phyloP scores from a whole-genome alignment of 2,888 invertebrate species.

The Philereme vetulata region DNA sequence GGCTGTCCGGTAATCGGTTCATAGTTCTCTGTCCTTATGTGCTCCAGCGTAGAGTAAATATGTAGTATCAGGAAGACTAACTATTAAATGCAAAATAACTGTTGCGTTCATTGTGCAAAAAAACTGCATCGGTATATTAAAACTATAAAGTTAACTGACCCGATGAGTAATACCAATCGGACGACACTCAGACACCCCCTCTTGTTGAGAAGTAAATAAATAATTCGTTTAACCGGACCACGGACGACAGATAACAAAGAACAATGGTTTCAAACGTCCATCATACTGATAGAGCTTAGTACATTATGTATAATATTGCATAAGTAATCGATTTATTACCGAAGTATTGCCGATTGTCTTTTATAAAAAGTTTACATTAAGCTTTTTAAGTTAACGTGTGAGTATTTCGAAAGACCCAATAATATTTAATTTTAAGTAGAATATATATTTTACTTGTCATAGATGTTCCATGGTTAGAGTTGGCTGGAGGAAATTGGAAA shows the following conservation, averaged over 20 bases:
- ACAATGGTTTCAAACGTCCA: constrained; percentile 39
- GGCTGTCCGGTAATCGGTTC: no score
- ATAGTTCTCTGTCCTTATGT: no score
- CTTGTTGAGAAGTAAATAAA: constrained; percentile 50
- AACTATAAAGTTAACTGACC: constrained; percentile 63
- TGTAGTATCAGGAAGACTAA: constrained; percentile 16
- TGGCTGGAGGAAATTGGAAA: no score
- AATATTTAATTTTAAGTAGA: no score
- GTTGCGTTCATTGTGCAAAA: constrained; percentile 21
- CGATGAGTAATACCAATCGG: constrained; percentile 55
- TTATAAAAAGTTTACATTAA: neutral
- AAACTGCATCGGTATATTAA: constrained; percentile 6
- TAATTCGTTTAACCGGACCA: constrained; percentile 46
- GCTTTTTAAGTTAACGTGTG: no score
- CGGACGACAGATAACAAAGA: constrained; percentile 42
- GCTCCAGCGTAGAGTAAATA: no score
- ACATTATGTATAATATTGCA: no score
- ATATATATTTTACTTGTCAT: no score
- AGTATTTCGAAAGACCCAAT: no score
- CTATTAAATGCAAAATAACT: constrained; percentile 13
- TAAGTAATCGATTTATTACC: no score
- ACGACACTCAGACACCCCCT: constrained; percentile 58
- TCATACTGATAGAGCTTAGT: neutral
- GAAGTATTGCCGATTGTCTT: neutral
- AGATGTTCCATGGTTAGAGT: no score